phyloP scores from a whole-genome alignment of 2,797 vertebrate genomes.

The Paramormyrops hopkinsi region DNA sequence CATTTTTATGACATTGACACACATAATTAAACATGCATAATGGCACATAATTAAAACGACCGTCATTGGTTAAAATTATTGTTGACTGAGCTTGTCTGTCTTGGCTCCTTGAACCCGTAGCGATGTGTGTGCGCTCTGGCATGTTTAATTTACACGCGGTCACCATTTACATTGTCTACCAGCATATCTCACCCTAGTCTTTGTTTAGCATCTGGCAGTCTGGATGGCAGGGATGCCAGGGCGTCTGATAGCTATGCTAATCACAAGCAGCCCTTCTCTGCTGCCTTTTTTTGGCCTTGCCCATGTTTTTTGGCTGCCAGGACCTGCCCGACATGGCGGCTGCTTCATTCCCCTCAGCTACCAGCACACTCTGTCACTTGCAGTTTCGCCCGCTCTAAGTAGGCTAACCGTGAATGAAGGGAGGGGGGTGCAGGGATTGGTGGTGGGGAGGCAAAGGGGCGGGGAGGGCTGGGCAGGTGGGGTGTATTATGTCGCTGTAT shows the following conservation, averaged over 20 bases:
- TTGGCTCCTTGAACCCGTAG: not conserved
- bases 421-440: not conserved
- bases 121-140: not conserved
- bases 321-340: not conserved
- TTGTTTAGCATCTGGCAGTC: not conserved
- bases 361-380: not conserved
- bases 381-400: not conserved
- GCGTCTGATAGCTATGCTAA: not conserved
- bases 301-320: not conserved
- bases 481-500: not conserved
- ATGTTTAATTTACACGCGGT: not conserved
- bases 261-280: not conserved
- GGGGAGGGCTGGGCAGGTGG: not conserved
- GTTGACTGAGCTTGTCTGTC: not conserved
- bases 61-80: not conserved
- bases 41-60: not conserved
- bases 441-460: not conserved
- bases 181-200: not conserved
- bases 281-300: not conserved
- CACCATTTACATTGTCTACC: not conserved
- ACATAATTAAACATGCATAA: not conserved
- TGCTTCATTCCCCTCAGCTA: not conserved
- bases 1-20: not conserved
- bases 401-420: not conserved
- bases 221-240: not conserved